phyloP scores from a whole-genome alignment of 2,797 vertebrate genomes.

The Crocodylus rhombifer region DNA sequence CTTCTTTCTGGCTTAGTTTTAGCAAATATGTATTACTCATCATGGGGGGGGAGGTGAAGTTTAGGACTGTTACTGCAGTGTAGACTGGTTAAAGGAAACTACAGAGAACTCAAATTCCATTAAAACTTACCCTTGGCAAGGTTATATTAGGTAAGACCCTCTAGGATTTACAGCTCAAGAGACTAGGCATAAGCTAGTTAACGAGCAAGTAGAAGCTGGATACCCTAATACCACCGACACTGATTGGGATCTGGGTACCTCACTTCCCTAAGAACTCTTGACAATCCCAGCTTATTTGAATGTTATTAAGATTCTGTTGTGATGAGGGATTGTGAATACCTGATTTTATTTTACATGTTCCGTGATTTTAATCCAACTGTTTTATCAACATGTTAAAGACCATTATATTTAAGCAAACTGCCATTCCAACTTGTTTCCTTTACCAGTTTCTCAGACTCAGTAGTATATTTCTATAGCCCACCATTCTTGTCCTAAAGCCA shows the following conservation, averaged over 20 bases:
- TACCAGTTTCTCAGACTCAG: not conserved
- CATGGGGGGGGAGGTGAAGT: not conserved
- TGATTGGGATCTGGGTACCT: not conserved
- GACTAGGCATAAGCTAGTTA: fast-evolving
- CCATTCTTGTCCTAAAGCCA: too few relatives aligned
- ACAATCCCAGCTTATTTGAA: not conserved
- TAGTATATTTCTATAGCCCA: too few relatives aligned
- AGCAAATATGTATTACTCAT: not conserved
- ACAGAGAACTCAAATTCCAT: not conserved
- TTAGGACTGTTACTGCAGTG: not conserved
- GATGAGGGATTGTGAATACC: not conserved
- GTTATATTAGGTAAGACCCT: not conserved
- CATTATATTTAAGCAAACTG: not conserved
- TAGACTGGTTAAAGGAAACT: not conserved
- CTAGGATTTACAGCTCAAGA: not conserved
- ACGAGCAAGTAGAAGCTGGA: not conserved
- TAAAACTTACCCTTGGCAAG: not conserved
- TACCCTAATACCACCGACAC: not conserved
- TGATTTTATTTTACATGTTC: not conserved
- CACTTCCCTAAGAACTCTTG: not conserved
- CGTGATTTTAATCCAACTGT: not conserved
- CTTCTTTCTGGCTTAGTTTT: not conserved
- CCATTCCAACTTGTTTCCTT: not conserved
- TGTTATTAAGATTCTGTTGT: not conserved
- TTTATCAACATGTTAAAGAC: not conserved